A percentile compares a stretch with the other conserved stretches of the same genome.
Conservation (phyloP, 1,140 invertebrate species). For the Diuraphis noxia region DNA sequence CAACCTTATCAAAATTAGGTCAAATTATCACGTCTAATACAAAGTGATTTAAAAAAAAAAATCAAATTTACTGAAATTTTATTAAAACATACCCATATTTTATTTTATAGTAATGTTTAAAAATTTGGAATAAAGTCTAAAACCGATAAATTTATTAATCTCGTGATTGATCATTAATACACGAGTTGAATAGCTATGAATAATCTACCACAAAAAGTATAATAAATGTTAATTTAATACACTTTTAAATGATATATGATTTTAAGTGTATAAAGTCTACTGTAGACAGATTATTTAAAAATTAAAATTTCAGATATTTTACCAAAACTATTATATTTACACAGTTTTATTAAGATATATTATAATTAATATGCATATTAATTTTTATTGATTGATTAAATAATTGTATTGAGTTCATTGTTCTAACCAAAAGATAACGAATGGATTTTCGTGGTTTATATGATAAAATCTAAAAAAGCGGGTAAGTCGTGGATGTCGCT, state of each 20-base stretch:
- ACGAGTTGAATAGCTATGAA: too few species aligned
- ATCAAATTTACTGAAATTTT: not conserved
- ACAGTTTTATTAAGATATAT: not conserved
- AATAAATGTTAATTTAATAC: not conserved
- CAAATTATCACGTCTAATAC: not conserved
- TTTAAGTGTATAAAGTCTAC: not conserved
- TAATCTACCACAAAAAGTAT: not conserved
- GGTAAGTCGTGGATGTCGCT: too few species aligned
- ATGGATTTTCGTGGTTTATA: not conserved
- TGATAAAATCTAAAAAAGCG: not conserved
- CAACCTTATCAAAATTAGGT: not conserved
- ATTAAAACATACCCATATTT: not conserved
- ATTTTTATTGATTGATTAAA: not conserved
- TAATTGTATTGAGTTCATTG: not conserved
- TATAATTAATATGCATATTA: not conserved
- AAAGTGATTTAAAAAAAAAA: not conserved
- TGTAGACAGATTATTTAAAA: not conserved
- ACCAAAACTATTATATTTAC: not conserved
- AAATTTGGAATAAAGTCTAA: not conserved
- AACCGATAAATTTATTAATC: not conserved
- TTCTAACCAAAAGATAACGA: not conserved
- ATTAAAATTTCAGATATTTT: not conserved
- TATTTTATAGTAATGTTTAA: not conserved
- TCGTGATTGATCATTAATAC: not conserved
- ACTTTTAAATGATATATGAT: too few species aligned